phyloP scores from a whole-genome alignment of 2,888 invertebrate genomes.

The Danaus chrysippus region DNA sequence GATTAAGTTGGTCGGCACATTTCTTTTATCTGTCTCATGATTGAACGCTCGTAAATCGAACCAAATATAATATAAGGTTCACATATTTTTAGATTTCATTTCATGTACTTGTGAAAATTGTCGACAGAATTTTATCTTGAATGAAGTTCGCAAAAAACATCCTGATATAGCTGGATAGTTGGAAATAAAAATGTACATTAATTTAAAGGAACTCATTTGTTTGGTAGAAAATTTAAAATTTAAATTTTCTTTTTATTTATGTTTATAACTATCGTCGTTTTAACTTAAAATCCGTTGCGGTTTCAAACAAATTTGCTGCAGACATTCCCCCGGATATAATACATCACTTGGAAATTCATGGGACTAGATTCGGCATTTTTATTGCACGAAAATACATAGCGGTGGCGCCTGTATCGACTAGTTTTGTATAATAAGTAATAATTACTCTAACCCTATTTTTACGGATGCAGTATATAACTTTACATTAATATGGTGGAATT shows the following conservation, averaged over 20 bases:
- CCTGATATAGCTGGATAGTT: no score
- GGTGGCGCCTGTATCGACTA: no score
- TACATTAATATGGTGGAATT: background rate
- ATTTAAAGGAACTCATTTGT: background rate
- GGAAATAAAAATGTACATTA: no score
- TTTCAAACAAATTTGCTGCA: slow-evolving; percentile 21
- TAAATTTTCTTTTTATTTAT: background rate
- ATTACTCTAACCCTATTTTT: background rate
- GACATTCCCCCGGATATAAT: slow-evolving; percentile 18
- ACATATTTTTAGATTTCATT: no score
- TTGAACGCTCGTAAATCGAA: no score
- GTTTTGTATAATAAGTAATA: background rate
- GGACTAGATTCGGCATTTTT: background rate
- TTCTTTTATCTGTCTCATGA: background rate
- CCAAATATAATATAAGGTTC: no score
- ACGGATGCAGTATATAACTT: background rate
- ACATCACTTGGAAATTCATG: slow-evolving; percentile 16
- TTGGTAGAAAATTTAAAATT: background rate
- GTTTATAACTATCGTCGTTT: slow-evolving; percentile 14
- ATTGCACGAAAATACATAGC: background rate
- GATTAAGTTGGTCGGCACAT: slow-evolving; percentile 8
- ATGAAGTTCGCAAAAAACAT: no score
- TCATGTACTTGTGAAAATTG: no score
- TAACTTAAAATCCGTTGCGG: slow-evolving; percentile 12
- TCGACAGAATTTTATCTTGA: no score